A percentile compares a stretch with the other conserved stretches of the same genome.
These are phyloP conservation scores for Plebejus anna DNA, from an alignment of 2,888 invertebrate species.

Conservation along the genomic window DNA sequence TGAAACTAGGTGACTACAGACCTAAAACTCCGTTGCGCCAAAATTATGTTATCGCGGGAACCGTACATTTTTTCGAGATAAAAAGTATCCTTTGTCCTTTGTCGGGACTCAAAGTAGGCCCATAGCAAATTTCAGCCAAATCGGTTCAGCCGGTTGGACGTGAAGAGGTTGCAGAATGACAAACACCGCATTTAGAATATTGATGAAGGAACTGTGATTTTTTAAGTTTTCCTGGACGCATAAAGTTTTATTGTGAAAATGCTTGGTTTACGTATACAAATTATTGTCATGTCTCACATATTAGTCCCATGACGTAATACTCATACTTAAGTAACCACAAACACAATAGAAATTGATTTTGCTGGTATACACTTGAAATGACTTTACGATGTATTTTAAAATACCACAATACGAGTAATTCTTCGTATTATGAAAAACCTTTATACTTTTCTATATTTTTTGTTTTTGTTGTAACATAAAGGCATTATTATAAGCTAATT, in stretches of 20 bases:
- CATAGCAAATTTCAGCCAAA: no score
- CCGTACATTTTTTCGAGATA: no score
- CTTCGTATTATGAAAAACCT: background rate
- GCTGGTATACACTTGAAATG: background rate
- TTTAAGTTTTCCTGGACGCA: background rate
- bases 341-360: conserved; percentile 8
- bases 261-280: background rate
- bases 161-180: no score
- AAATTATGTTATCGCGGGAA: no score
- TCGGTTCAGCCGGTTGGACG: no score
- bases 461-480: background rate
- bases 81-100: no score
- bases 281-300: background rate
- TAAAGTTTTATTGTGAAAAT: background rate
- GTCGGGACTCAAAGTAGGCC: no score
- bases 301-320: background rate
- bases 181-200: no score
- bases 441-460: background rate
- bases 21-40: no score
- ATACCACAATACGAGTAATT: background rate
- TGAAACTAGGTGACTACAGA: no score
- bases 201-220: background rate
- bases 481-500: no score
- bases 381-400: background rate
- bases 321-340: background rate